Evolutionary conservation across 2,888 invertebrate genomes (phyloP).

Genomic region (Lordiphosa andalusiaca): DNA sequence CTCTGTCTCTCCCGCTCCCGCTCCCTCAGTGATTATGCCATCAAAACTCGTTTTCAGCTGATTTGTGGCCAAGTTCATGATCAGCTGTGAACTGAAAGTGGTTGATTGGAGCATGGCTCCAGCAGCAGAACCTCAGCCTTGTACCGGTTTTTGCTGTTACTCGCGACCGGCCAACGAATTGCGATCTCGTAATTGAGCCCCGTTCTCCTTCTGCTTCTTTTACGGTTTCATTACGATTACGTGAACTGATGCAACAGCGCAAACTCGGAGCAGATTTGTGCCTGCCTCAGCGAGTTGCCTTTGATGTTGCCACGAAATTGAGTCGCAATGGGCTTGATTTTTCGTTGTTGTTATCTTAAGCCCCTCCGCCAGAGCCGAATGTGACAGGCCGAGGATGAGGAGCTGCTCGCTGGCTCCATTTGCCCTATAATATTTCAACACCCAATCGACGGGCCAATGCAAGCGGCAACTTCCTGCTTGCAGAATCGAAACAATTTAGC

Average conservation of each 20-base stretch:
- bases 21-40: conserved; percentile 65
- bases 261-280: conserved; percentile 34
- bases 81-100: conserved; percentile 75
- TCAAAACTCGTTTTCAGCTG: conserved; percentile 73
- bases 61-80: conserved; percentile 63
- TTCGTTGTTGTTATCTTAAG: conserved; percentile 45
- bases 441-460: conserved; percentile 52
- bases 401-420: conserved; percentile 12
- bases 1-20: conserved; percentile 37
- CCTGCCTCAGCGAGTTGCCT: conserved; percentile 37
- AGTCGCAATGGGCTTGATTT: conserved; percentile 36
- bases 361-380: conserved; percentile 23
- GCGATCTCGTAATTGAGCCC: conserved; percentile 58
- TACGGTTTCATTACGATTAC: conserved; percentile 31
- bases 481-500: conserved; percentile 40
- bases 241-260: conserved; percentile 63
- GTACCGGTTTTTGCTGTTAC: conserved; percentile 74
- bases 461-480: conserved; percentile 60
- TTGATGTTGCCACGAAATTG: conserved; percentile 53
- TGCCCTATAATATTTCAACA: conserved; percentile 64
- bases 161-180: conserved; percentile 51
- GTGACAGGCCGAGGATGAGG: conserved; percentile 25
- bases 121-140: conserved; percentile 30
- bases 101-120: conserved; percentile 56
- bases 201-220: background rate